Evolutionary conservation across 1,140 invertebrate genomes (phyloP).

Genomic region (Procambarus clarkii): DNA sequence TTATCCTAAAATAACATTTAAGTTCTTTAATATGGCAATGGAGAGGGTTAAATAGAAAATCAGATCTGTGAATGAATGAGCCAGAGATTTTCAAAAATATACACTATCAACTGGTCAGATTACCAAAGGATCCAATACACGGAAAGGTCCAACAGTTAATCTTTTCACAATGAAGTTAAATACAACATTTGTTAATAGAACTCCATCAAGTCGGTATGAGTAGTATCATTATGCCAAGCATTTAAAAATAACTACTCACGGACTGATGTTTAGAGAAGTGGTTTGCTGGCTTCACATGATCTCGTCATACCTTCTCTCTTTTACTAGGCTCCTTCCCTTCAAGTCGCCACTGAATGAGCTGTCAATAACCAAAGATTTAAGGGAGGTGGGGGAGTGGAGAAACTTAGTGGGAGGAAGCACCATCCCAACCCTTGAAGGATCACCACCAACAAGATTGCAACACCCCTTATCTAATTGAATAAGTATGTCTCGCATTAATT

Average conservation of each 20-base stretch:
- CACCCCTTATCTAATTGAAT: not conserved
- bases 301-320: not conserved
- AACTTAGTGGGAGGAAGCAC: not conserved
- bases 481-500: not conserved
- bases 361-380: slow-evolving; percentile 5
- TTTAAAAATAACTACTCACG: not conserved
- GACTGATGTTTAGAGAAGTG: not conserved
- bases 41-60: too few relatives aligned
- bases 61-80: too few relatives aligned
- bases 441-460: not conserved
- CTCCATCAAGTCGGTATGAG: not conserved
- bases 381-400: not conserved
- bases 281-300: not conserved
- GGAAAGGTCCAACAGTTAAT: not conserved
- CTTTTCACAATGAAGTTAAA: not conserved
- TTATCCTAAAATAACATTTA: too few relatives aligned
- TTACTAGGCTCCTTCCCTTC: not conserved
- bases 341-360: not conserved
- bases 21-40: too few relatives aligned
- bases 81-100: not conserved
- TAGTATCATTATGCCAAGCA: not conserved
- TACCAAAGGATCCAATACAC: not conserved
- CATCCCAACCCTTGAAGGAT: not conserved
- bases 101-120: not conserved
- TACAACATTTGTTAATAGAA: not conserved